These are phyloP conservation scores for Allobates femoralis DNA, from an alignment of 2,797 vertebrate species.

Conservation along the genomic window DNA sequence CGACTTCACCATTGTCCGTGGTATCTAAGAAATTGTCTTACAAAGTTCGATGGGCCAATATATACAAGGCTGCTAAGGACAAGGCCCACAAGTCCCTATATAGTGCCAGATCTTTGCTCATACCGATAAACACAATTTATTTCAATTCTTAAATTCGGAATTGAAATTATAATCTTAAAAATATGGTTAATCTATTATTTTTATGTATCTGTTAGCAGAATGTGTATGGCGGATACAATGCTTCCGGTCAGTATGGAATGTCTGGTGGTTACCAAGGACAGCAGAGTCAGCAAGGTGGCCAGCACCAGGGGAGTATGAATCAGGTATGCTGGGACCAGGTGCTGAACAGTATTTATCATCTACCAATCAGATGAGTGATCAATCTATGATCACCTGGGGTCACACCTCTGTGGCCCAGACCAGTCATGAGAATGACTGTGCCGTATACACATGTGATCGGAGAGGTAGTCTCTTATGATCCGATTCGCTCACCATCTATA, in stretches of 20 bases:
- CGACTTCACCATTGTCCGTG: neutral
- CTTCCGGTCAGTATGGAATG: constrained; percentile 80
- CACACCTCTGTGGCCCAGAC: no score
- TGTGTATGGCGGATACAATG: constrained; percentile 74
- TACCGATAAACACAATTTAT: neutral
- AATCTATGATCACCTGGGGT: no score
- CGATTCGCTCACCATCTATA: no score
- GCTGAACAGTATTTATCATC: no score
- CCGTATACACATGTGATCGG: no score
- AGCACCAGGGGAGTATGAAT: constrained; percentile 69
- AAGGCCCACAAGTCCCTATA: neutral
- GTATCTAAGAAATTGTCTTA: neutral
- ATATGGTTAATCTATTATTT: neutral
- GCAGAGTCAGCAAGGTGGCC: constrained; percentile 68
- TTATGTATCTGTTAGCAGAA: constrained; percentile 62
- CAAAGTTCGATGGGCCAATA: neutral
- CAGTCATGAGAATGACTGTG: no score
- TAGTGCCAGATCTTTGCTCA: neutral
- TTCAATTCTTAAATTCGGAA: neutral
- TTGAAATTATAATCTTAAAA: neutral
- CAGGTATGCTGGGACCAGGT: neutral
- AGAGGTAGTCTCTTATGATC: no score
- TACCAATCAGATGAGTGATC: no score
- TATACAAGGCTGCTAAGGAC: neutral
- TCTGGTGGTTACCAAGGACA: constrained; percentile 75